A percentile compares a stretch with the other conserved stretches of the same genome.
These are phyloP conservation scores for Anagyrus pseudococci DNA, from an alignment of 2,888 invertebrate species.

Conservation along the genomic window DNA sequence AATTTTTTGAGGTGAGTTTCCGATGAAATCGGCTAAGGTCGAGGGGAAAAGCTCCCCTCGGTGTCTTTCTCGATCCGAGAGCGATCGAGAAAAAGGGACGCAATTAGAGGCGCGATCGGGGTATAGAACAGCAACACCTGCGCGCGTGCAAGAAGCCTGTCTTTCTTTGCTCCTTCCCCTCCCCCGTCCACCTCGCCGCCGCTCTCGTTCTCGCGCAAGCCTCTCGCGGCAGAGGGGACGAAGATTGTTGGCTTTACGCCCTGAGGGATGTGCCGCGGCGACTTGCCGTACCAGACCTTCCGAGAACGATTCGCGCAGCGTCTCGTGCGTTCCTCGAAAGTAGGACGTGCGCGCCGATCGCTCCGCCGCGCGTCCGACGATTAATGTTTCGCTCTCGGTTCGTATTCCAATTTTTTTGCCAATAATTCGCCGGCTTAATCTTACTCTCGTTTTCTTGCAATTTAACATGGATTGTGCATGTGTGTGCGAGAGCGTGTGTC, in stretches of 20 bases:
- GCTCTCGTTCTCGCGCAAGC: not conserved
- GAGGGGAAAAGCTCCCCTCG: too few relatives aligned
- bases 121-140: too few relatives aligned
- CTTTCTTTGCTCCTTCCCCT: constrained; percentile 15
- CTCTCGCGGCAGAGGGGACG: constrained; percentile 23
- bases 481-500: too few relatives aligned
- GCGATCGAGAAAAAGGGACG: not conserved
- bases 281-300: constrained; percentile 45
- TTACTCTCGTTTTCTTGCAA: too few relatives aligned
- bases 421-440: too few relatives aligned
- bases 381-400: too few relatives aligned
- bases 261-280: constrained; percentile 46
- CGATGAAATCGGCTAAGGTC: not conserved
- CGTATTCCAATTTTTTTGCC: too few relatives aligned
- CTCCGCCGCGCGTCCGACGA: too few relatives aligned
- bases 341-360: too few relatives aligned
- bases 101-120: not conserved
- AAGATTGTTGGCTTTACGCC: constrained; percentile 59
- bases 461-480: too few relatives aligned
- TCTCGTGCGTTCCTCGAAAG: not conserved
- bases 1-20: constrained; percentile 38
- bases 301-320: constrained; percentile 49
- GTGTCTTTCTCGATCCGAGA: not conserved
- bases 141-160: constrained; percentile 6
- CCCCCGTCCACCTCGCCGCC: too few relatives aligned